Evolutionary conservation across 1,140 invertebrate species (phyloP), one percentile per base, ranked within the genome.

Genomic region (Archivesica marissinica): DNA sequence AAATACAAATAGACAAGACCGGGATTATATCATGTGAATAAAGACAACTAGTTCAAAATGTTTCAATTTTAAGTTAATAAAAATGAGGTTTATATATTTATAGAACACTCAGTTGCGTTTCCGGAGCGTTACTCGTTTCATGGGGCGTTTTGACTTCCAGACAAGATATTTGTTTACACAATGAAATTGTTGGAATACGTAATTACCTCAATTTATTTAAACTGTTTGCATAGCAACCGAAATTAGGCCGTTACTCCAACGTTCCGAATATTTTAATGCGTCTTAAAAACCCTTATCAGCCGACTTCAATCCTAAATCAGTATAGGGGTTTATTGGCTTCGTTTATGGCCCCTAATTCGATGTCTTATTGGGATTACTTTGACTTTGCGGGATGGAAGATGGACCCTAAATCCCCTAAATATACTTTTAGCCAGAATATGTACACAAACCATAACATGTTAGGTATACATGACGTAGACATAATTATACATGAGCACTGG

Each of bases 221-320:
- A 66, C 44, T 56, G 79, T 81, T 81, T 81, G 50, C 78, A 68
- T 68, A 81, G 78, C 78, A 81, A 81, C 78, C 30, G 47, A 68
- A 66, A 33, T 54, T 1, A 35, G 56, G 41, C 35, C 17, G 78
- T 81, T 54, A 66, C 64, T 38, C 64, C 25, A 41, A 23, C 50
- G 11, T 9, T 30, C 44, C 38, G n/a, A 70, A 70, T 47, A 25
- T 66, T 2, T 54, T 68, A 81, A 81, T 54, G 20, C 78, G 56
- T 25, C 54, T 39, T 28, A 17, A 78, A 78, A 59, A 35, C 64
- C 30, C 28, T 81, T 81, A 81, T 81, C 78, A 23, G 33, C 41
- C 33, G 78, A 39, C 35, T 20, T 44, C 33, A 15, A 52, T 44
- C 30, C 50, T 30, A 72, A 72, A 52, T 38, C 35, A 76, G 59